Percentiles rank a stretch among this genome's conserved stretches.
Conservation (phyloP, 92 coral and sea anemone species). For the Actinernus sp. region DNA sequence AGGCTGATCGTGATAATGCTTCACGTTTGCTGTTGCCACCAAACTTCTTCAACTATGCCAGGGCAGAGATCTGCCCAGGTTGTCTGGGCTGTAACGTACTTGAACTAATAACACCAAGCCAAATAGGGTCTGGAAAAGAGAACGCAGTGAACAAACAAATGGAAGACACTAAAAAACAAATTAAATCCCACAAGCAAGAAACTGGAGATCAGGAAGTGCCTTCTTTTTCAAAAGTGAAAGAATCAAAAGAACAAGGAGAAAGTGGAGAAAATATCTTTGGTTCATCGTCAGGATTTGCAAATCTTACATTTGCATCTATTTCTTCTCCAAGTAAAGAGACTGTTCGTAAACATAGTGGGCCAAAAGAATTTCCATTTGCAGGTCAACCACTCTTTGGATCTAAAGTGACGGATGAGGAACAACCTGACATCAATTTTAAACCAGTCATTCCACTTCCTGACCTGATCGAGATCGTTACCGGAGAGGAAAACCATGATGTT, state of each 20-base stretch:
- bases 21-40: constrained; percentile 73
- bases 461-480: constrained; percentile 72
- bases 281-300: constrained; percentile 40
- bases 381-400: constrained; percentile 83
- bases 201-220: constrained; percentile 11
- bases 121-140: not conserved
- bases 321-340: constrained; percentile 41
- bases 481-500: constrained; percentile 87
- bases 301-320: constrained; percentile 72
- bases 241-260: not conserved
- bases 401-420: constrained; percentile 32
- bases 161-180: constrained; percentile 5
- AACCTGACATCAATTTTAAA: constrained; percentile 74
- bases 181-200: not conserved
- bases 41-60: constrained; percentile 79
- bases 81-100: constrained; percentile 58
- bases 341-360: constrained; percentile 20
- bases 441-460: constrained; percentile 93
- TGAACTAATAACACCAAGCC: not conserved
- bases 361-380: constrained; percentile 65
- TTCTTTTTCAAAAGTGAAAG: constrained; percentile 4
- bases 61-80: constrained; percentile 55
- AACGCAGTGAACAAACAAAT: not conserved
- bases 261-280: constrained; percentile 67
- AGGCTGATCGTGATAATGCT: constrained; percentile 86